Evolutionary conservation across 2,888 invertebrate species (phyloP), one percentile per base, ranked within the genome.

Genomic region (Byasa hedistus): DNA sequence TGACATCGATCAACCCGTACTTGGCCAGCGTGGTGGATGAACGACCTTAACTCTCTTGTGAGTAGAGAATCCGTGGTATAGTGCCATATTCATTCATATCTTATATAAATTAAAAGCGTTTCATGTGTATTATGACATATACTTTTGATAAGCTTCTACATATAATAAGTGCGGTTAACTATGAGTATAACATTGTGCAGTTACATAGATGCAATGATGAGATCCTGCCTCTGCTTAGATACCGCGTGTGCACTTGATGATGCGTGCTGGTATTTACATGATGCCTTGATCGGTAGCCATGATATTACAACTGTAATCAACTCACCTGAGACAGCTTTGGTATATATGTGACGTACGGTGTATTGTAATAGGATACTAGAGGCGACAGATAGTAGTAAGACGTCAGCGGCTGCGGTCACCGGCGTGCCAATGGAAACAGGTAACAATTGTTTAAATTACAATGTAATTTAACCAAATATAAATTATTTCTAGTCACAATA

Each of bases 241-340:
- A 4, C 51, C 51, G 51, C 7, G 8, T 51, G 51, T 21, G 51
- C 39, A 39, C 39, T 39, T 39, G n/a, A 55, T 62, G 48, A 24
- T 54, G 61, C 58, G 44, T 61, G 66, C 17, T 58, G 58, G 57
- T 66, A 59, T 66, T 55, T 55, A 59, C 65, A 65, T 57, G n/a
- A 24, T 64, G 60, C 68, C 65, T 64, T 60, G 65, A 70, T 69
- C 68, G 27, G 48, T 66, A 66, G 68, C 66, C n/a, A 69, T 51
- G 63, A 66, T 55, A 44, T 61, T 64, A 57, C 56, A 64, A 57
- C 56, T 64, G 57, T 60, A 54, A 61, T 65, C 61, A 64, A 86
- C 91, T 90, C 81, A 91, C 91, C 90, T 90, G 89, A 55, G 89
- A 84, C 71, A 90, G 81, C 79, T 76, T 87, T 70, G 91, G 90